Base-by-base conservation (phyloP, 2,888 invertebrate species). In the Hypsopygia costalis region DNA sequence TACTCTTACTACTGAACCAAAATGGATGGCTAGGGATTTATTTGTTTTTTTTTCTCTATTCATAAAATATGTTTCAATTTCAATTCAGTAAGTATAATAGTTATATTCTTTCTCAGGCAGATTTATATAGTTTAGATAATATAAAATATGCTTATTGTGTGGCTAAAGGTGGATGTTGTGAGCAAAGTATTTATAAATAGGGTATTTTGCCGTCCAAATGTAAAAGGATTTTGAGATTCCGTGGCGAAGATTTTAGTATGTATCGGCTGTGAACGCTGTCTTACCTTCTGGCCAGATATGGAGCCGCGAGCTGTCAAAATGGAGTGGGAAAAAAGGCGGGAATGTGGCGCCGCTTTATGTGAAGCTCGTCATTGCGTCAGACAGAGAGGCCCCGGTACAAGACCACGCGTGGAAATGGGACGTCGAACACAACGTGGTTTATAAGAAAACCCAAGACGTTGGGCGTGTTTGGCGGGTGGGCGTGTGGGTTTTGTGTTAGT, bases 241-340 rank as follows among this genome's bases (percentile, higher is more conserved):
- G 6, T 34, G n/a, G n/a, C 1, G 31, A 31, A 11, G 31, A 31
- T 11, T 31, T 16, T 7, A 8, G 1, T 11, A 10, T 10, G 6
- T 21, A 30, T 22, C 11, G 11, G 27, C 33, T 83, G 83, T 87
- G 86, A 79, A 80, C 87, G 54, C 81, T 58, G 80, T 82, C 85
- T 87, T 87, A 87, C 64, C 67, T 75, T 76, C 76, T 71, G 80
- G 80, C 87, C 85, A 87, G 88, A 88, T 87, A 88, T 86, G 86
- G 88, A 83, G 88, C 88, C 87, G 72, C 88, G 88, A 87, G 81
- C 87, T 87, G 88, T 88, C 87, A 87, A 87, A 87, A 86, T 87
- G 88, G 88, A 88, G 87, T 86, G 87, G 88, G 88, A 89, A 89
- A 89, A 89, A 89, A 89, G 89, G 89, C 89, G 89, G 89, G 89